Percentiles rank a stretch among this genome's conserved stretches.
These are phyloP conservation scores for Octopus sinensis DNA, from an alignment of 1,140 invertebrate species.

Conservation along the genomic window DNA sequence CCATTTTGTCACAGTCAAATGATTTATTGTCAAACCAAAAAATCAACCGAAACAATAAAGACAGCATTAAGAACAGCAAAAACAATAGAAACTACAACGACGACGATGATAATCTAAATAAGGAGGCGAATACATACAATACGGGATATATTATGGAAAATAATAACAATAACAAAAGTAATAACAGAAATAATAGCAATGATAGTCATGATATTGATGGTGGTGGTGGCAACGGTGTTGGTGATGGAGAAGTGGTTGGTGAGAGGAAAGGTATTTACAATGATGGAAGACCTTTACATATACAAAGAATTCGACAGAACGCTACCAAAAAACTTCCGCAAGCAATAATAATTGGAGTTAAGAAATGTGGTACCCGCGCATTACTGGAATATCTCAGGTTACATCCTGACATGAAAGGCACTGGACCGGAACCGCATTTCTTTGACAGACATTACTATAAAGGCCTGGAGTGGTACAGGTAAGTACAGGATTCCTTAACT, in stretches of 20 bases:
- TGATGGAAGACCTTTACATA: background rate
- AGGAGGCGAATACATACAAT: background rate
- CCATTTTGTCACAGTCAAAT: no score
- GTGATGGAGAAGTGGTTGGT: background rate
- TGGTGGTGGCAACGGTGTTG: background rate
- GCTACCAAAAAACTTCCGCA: constrained; percentile 28
- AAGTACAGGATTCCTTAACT: background rate
- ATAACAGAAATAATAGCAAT: background rate
- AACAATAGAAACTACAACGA: background rate
- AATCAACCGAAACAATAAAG: background rate
- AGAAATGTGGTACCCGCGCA: constrained; percentile 57
- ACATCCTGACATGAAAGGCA: constrained; percentile 48
- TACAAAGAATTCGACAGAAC: constrained; percentile 9
- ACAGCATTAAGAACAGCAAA: background rate
- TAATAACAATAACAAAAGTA: background rate
- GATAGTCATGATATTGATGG: background rate
- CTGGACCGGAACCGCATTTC: constrained; percentile 50
- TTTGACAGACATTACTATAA: constrained; percentile 54
- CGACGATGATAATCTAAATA: background rate
- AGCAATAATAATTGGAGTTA: constrained; percentile 54
- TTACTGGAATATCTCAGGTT: constrained; percentile 55
- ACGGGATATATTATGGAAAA: background rate
- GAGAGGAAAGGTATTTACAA: background rate
- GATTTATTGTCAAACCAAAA: background rate
- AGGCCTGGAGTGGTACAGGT: constrained; percentile 56